Percentiles rank a stretch among this genome's conserved stretches.
Conservation (phyloP, 1,140 invertebrate species). For the Coptotermes formosanus region DNA sequence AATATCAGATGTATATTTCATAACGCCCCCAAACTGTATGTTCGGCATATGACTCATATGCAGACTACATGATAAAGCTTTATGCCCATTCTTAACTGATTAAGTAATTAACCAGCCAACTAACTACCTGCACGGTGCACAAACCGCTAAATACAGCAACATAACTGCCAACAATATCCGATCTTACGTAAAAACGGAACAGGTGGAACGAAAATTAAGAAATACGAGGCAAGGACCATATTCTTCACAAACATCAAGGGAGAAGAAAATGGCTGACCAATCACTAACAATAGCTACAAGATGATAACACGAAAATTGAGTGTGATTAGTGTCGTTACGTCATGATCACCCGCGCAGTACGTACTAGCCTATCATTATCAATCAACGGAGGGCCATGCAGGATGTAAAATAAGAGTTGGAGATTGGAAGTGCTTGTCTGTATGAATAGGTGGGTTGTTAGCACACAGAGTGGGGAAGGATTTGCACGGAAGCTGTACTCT, state of each 20-base stretch:
- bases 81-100: too few relatives aligned
- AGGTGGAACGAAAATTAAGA: background rate
- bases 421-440: background rate
- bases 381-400: background rate
- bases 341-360: background rate
- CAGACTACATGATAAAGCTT: too few relatives aligned
- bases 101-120: too few relatives aligned
- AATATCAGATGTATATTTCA: too few relatives aligned
- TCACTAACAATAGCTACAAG: conserved; percentile 5
- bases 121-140: background rate
- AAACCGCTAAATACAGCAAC: background rate
- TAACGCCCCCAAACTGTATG: too few relatives aligned
- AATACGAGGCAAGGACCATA: background rate
- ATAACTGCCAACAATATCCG: background rate
- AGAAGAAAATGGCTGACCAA: conserved; percentile 2
- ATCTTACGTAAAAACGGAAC: background rate
- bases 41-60: too few relatives aligned
- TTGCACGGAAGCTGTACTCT: background rate
- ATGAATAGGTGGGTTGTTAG: conserved; percentile 18
- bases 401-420: background rate
- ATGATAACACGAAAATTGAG: conserved; percentile 17
- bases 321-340: background rate
- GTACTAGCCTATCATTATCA: background rate
- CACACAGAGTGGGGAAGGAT: background rate
- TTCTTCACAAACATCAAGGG: background rate